Evolutionary conservation across 2,797 vertebrate genomes (phyloP), one percentile per base, ranked within the genome.

Genomic region (Helarctos malayanus): DNA sequence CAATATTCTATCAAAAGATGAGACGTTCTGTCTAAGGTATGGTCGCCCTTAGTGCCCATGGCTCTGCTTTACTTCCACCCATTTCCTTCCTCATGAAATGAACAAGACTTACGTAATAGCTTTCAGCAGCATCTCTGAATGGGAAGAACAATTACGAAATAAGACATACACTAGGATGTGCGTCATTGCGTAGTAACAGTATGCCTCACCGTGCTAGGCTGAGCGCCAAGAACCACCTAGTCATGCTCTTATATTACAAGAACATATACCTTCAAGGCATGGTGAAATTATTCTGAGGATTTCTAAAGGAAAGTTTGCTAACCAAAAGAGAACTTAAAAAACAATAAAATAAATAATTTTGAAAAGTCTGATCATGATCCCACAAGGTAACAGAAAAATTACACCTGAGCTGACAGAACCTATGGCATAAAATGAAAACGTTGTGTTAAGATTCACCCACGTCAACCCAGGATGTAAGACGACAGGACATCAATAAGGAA

Each of bases 141-240:
- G 89, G 97, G 97, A 97, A 98, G 97, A 98, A 97, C 97, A 97
- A 98, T 98, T 98, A 98, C 93, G 49, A 98, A 99, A 98, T 98
- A 98, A 98, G 98, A 97, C 97, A 98, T 94, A 98, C 82, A 97
- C 97, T 97, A 98, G 98, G 97, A 98, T 98, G 93, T 97, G 91
- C 98, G 97, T 96, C 98, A 98, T 98, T 98, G 97, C 97, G 98
- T 97, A 98, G 98, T 97, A 97, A 95, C 93, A 97, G 95, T 93
- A 94, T 97, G 98, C 97, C 87, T 98, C 97, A 95, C 98, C 95
- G 96, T 97, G 98, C 98, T 97, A 96, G 98, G 96, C 98, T 97
- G 92, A 92, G 93, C 41, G 98, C 98, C 99, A 99, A 90, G 94
- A 95, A 94, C 98, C 97, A 98, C 97, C 97, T 98, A 98, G 97